Conservation (phyloP, 2,113 vertebrate species). For the Baryphthengus martii region DNA sequence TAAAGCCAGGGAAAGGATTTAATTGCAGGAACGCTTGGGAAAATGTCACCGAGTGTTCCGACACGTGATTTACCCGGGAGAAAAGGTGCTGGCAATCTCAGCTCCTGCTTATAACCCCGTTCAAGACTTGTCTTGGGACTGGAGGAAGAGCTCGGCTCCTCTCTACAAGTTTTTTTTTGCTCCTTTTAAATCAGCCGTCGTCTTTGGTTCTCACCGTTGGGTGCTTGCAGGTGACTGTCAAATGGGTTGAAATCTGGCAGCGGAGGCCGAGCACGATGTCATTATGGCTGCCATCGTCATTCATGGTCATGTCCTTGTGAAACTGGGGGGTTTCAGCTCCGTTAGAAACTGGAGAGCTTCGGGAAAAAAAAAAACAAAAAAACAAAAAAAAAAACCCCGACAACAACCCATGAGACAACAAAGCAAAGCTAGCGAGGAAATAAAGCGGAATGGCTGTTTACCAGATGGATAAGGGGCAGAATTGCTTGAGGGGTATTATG, state of each 20-base stretch:
- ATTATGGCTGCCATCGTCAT: constrained; percentile 23
- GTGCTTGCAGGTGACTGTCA: constrained; percentile 3
- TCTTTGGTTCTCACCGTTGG: not conserved
- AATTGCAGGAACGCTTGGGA: constrained; percentile 9
- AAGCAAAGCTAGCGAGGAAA: not conserved
- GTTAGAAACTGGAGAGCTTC: not conserved
- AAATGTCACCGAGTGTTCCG: not conserved
- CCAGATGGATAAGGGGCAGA: constrained; percentile 57
- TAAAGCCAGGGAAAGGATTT: not conserved
- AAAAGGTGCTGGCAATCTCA: constrained; percentile 1
- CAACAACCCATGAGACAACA: not conserved
- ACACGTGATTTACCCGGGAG: not conserved
- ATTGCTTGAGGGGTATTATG: constrained; percentile 32
- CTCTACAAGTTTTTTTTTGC: not conserved
- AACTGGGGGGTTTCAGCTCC: constrained; percentile 28
- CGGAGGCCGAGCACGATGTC: not conserved
- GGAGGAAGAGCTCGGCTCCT: not conserved
- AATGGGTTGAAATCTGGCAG: constrained; percentile 1
- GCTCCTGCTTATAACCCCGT: not conserved
- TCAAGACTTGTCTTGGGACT: not conserved
- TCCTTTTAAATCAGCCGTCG: not conserved
- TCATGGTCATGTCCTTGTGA: constrained; percentile 39
- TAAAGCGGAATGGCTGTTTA: constrained; percentile 48
- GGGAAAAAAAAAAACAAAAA: not conserved
- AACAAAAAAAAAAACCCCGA: not conserved